phyloP scores from a whole-genome alignment of 1,140 invertebrate species.

The Leptinotarsa undecemlineata region DNA sequence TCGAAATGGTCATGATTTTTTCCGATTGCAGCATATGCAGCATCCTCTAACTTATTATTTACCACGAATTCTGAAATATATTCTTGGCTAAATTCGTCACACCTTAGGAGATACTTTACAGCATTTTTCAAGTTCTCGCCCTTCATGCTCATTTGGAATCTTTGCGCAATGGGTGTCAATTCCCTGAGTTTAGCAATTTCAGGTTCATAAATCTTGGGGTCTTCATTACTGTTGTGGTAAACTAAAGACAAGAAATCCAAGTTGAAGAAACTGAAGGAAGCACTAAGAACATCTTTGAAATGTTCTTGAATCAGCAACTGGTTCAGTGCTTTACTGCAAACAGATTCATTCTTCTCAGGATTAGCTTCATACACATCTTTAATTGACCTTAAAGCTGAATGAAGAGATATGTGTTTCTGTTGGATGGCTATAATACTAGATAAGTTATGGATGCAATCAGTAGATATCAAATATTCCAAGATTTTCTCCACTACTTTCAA shows the following conservation, averaged over 20 bases:
- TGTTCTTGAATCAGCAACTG: constrained; percentile 30
- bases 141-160: constrained; percentile 35
- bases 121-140: constrained; percentile 32
- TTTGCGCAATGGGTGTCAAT: constrained; percentile 29
- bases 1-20: constrained; percentile 27
- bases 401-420: constrained; percentile 38
- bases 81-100: neutral
- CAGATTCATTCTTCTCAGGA: neutral
- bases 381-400: constrained; percentile 36
- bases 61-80: constrained; percentile 36
- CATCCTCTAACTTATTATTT: constrained; percentile 34
- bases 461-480: constrained; percentile 32
- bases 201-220: constrained; percentile 40
- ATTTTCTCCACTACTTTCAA: constrained; percentile 29
- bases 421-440: constrained; percentile 37
- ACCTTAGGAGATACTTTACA: constrained; percentile 36
- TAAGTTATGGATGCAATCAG: constrained; percentile 35
- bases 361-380: constrained; percentile 26
- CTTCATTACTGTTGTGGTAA: constrained; percentile 32
- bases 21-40: constrained; percentile 32
- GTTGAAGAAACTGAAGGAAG: constrained; percentile 34
- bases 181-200: constrained; percentile 32
- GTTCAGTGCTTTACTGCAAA: constrained; percentile 30
- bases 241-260: constrained; percentile 39
- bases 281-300: constrained; percentile 32